Conservation (phyloP, 2,888 invertebrate genomes). For the Cerceris rybyensis region DNA sequence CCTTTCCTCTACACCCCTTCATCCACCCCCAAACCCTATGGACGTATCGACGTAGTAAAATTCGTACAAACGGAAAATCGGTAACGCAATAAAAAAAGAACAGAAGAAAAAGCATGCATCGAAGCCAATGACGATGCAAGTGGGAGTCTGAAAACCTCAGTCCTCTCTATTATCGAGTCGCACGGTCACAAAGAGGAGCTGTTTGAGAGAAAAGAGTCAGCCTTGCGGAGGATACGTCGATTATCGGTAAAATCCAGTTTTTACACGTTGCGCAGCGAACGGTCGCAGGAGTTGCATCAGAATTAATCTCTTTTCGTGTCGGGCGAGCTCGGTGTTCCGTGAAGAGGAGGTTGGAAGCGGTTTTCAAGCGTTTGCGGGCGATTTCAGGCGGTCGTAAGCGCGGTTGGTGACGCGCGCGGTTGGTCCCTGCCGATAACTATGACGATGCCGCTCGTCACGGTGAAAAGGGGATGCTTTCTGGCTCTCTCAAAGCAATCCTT, state of each 20-base stretch:
- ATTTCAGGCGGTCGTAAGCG: background rate
- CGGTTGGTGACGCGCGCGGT: conserved; percentile 2
- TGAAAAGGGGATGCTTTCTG: conserved; percentile 41
- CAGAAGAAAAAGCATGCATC: too few species aligned
- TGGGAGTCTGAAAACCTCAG: too few species aligned
- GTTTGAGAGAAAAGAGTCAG: conserved; percentile 35
- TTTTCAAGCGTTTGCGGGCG: background rate
- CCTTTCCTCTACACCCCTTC: too few species aligned
- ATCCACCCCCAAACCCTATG: too few species aligned
- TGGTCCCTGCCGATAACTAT: conserved; percentile 24
- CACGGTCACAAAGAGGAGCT: background rate
- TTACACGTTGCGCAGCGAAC: background rate
- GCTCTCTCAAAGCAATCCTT: conserved; percentile 62
- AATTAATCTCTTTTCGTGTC: conserved; percentile 48
- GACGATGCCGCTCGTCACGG: conserved; percentile 24
- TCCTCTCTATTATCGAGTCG: too few species aligned
- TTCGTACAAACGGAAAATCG: too few species aligned
- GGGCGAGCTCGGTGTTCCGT: conserved; percentile 29
- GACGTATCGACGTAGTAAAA: too few species aligned
- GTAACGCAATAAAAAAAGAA: too few species aligned
- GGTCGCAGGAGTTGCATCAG: background rate
- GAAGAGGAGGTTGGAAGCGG: conserved; percentile 12
- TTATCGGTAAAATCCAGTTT: conserved; percentile 47
- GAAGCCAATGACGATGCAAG: too few species aligned
- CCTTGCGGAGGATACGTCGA: conserved; percentile 53